Conservation (phyloP, 30 jellyfish, hydroid and myxozoan species). For the Hydra vulgaris region DNA sequence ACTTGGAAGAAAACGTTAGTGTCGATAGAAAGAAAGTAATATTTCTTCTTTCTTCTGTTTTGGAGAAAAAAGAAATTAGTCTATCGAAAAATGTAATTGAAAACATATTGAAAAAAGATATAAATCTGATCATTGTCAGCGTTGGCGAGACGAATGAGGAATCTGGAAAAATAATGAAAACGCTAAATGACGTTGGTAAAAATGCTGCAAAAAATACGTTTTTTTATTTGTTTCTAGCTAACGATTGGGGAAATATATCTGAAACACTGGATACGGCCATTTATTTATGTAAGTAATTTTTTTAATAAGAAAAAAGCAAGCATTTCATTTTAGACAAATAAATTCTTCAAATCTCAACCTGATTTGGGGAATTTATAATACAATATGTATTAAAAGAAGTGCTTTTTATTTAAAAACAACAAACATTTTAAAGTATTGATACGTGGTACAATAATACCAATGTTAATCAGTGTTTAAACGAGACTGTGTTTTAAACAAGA, state of each 20-base stretch:
- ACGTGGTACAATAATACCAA: no score
- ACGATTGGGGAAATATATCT: not conserved
- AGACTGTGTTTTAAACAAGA: no score
- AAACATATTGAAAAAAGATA: not conserved
- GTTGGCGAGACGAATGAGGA: not conserved
- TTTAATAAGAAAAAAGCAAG: no score
- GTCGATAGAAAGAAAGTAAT: not conserved
- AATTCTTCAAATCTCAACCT: no score
- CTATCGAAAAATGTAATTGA: not conserved
- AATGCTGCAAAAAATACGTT: not conserved
- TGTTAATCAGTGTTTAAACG: no score
- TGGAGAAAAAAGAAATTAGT: not conserved
- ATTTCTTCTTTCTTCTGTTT: not conserved
- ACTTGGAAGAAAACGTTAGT: not conserved
- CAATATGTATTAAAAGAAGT: no score
- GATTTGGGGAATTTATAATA: no score
- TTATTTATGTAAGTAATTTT: not conserved
- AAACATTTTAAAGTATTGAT: no score
- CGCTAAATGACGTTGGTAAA: not conserved
- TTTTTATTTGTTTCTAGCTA: not conserved
- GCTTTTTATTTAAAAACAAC: no score
- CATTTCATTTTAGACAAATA: no score
- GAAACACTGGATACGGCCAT: not conserved
- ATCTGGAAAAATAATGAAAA: not conserved
- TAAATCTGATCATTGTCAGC: not conserved